These are phyloP conservation scores for Aphelenchoides besseyi DNA, from an alignment of 1,140 invertebrate genomes.

Conservation along the genomic window DNA sequence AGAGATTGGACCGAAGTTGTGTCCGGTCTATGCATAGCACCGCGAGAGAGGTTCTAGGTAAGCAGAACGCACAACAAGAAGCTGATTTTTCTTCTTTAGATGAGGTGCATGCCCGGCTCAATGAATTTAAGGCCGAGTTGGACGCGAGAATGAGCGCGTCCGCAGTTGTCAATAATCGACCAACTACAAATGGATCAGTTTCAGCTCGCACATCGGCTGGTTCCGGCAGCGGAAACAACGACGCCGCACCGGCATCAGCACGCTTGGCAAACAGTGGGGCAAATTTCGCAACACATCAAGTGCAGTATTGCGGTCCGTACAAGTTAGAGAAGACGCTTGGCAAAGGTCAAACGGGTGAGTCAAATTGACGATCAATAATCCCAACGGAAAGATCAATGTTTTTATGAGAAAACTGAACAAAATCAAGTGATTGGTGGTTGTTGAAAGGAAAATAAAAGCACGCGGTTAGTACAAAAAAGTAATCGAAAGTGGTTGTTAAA, in stretches of 20 bases:
- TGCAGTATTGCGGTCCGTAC: conserved; percentile 76
- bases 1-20: neutral
- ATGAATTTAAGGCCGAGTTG: conserved; percentile 38
- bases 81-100: conserved; percentile 28
- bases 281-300: conserved; percentile 35
- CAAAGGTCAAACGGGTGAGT: conserved; percentile 94
- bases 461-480: too few species aligned
- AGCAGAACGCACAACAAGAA: conserved; percentile 6
- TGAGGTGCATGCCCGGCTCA: conserved; percentile 42
- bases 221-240: conserved; percentile 5
- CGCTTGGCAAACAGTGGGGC: conserved; percentile 16
- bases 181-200: conserved; percentile 28
- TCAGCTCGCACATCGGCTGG: conserved; percentile 2
- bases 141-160: conserved; percentile 32
- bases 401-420: conserved; percentile 8
- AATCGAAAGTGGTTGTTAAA: too few species aligned
- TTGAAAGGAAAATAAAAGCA: too few species aligned
- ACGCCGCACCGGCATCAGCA: conserved; percentile 11
- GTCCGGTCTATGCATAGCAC: neutral
- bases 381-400: conserved; percentile 13
- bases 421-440: neutral
- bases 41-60: conserved; percentile 20
- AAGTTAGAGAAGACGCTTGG: conserved; percentile 95
- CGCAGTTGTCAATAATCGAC: neutral
- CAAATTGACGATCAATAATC: neutral